Base-by-base conservation (phyloP, 2,113 vertebrate species). In the rat (Rattus norvegicus) region DNA sequence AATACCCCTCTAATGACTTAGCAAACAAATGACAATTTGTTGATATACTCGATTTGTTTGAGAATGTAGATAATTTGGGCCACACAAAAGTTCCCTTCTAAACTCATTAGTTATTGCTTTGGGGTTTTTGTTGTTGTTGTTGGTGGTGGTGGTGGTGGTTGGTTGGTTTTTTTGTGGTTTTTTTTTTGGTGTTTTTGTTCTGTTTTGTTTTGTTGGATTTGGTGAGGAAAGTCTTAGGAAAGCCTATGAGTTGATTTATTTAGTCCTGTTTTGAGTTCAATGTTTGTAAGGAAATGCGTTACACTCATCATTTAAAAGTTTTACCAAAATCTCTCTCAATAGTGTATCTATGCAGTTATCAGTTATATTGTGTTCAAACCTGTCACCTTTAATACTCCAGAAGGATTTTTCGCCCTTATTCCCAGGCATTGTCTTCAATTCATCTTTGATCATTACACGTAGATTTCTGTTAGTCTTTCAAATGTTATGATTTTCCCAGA, bases 301-400 rank as follows among this genome's bases (percentile, higher is more conserved):
- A 88, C 79, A 47, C 39, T 76, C 77, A 70, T 77, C 47, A 73
- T 76, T 97, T 22, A 59, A 88, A 88, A 67, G 30, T 90, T 96
- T 90, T 94, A 20, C 22, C 70, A 90, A 26, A 81, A 49, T 65
- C 67, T 61, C 43, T 90, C 65, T 94, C 85, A 76, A 87, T 90
- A 84, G 3, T 61, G 0, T 88, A 52, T 69, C 22, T 81, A 81
- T 47, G 83, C 43, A n/a, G 5, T 70, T 26, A 59, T 87, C 54
- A n/a, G 9, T 70, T 26, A 47, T 94, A 83, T 52, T 95, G 90
- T 72, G 47, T 92, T 96, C 91, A 76, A 94, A 79, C 14, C 10
- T 59, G 17, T 95, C 49, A 86, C 94, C 94, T 96, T 95, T 47
- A n/a, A 90, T 79, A 91, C 39, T 75, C 13, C 96, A 17, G 67